Base-by-base conservation (phyloP, 1,140 invertebrate species). In the Stegodyphus dumicola region DNA sequence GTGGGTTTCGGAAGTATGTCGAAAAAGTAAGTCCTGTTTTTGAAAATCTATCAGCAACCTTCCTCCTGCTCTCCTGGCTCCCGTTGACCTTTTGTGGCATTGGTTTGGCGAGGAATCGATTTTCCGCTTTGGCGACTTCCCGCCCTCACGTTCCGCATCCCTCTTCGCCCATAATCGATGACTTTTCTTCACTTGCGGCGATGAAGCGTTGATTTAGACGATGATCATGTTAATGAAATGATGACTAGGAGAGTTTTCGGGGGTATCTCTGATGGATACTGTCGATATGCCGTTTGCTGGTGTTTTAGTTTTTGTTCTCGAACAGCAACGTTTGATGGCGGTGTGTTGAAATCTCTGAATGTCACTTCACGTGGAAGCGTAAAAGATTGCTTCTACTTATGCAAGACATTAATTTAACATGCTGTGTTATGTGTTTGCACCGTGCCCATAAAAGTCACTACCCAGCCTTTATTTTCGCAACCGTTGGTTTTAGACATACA, bases 21-120 rank as follows among this genome's bases (percentile, higher is more conserved):
- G 13, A 53, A 73, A 73, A 73, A 73, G 18, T 73, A 49, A 33
- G 33, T 73, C 53, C n/a, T n/a, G 70, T 49, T 51, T 6, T 48
- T 49, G 49, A 77, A 77, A 77, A 77, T 66, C 75, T 48, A n/a
- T 54, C 73, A 75, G 56, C 73, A 65, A 49, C 75, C 13, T 56
- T 77, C 48, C 51, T 48, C 75, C 56, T 17, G 15, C 33, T 9
- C 17, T 9, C 7, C 66, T 9, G 9, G 66, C n/a, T 65, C 13
- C 33, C 6, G 75, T 77, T 77, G 75, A 77, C 75, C 75, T 77
- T 77, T 77, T 65, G 75, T 77, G 75, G 75, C 75, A 77, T 77
- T 77, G 75, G 75, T 51, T 77, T 77, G 75, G 75, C 75, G 75
- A 49, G 33, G 13, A 56, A 77, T 77, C 75, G 75, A 77, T 77